Conservation (phyloP, 2,797 vertebrate genomes). For the Galaxias olidus region DNA sequence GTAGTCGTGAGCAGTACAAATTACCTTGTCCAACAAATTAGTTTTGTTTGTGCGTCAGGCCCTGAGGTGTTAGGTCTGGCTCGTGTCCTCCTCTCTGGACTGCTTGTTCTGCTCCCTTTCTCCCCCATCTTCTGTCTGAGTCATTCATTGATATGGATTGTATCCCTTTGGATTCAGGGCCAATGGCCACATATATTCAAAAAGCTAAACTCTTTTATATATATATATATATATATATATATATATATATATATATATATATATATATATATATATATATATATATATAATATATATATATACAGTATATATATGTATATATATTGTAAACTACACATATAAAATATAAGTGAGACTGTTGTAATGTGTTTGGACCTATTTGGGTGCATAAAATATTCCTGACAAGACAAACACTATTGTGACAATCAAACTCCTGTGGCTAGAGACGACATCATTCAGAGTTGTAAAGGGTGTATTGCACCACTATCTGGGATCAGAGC, state of each 20-base stretch:
- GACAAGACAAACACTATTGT: no score
- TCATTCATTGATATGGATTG: conserved; percentile 66
- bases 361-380: no score
- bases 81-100: conserved; percentile 28
- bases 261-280: conserved; percentile 31
- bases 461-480: conserved; percentile 20
- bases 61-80: conserved; percentile 61
- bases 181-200: conserved; percentile 45
- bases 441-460: conserved; percentile 23
- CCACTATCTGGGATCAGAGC: conserved; percentile 30
- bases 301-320: no score
- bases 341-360: no score
- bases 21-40: conserved; percentile 71
- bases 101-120: conserved; percentile 52
- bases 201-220: conserved; percentile 57
- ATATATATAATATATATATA: neutral
- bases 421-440: conserved; percentile 24
- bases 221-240: conserved; percentile 1
- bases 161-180: conserved; percentile 49
- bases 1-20: conserved; percentile 71
- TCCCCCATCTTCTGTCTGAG: conserved; percentile 64
- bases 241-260: conserved; percentile 24
- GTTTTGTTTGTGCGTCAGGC: conserved; percentile 59
- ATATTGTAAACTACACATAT: conserved; percentile 34
- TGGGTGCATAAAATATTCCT: no score